A percentile compares a stretch with the other conserved stretches of the same genome.
These are phyloP conservation scores for Candoia aspera DNA, from an alignment of 2,113 vertebrate genomes.

Conservation along the genomic window DNA sequence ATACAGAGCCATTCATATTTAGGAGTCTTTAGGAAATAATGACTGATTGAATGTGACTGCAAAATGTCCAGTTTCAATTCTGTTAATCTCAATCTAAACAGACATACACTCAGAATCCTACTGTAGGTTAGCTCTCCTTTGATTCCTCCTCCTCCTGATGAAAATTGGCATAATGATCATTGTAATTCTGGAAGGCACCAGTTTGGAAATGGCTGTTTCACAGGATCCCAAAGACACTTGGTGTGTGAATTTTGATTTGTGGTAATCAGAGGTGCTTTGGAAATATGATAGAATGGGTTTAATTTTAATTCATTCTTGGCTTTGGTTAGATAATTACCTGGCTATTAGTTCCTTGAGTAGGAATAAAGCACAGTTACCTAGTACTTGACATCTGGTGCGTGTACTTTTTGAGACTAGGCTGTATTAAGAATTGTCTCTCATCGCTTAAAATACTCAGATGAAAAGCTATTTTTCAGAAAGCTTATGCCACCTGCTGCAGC, in stretches of 20 bases:
- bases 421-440: conserved; percentile 39
- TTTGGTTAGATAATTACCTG: neutral
- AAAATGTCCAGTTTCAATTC: neutral
- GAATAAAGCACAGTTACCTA: conserved; percentile 19
- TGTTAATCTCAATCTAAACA: neutral
- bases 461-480: conserved; percentile 50
- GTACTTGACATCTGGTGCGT: conserved; percentile 21
- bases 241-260: neutral
- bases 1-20: neutral
- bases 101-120: neutral
- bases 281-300: conserved; percentile 10
- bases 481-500: conserved; percentile 51
- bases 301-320: conserved; percentile 22
- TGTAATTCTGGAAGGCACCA: neutral
- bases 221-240: neutral
- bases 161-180: neutral
- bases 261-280: neutral
- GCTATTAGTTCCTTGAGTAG: neutral
- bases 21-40: neutral
- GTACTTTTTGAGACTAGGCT: conserved; percentile 47
- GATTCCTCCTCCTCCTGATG: neutral
- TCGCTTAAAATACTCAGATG: conserved; percentile 39
- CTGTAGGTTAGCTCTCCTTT: neutral
- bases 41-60: neutral
- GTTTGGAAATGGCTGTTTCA: neutral